These are phyloP conservation scores for Dione juno DNA, from an alignment of 2,888 invertebrate species.

Conservation along the genomic window DNA sequence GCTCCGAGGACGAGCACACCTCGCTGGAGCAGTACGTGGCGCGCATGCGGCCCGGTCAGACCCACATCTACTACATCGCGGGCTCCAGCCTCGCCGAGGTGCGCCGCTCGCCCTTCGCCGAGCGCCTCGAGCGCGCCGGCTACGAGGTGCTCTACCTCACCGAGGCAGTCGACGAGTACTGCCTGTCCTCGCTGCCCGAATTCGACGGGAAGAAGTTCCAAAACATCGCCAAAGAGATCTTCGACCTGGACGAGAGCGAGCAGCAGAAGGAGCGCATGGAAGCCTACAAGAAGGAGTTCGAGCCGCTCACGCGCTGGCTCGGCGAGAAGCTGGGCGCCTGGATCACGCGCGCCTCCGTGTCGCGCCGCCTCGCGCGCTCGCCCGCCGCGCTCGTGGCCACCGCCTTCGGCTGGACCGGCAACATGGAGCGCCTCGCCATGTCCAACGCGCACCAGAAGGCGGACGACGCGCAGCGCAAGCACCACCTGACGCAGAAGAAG, in stretches of 20 bases:
- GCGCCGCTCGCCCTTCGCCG: conserved; percentile 93
- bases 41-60: conserved; percentile 97
- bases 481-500: conserved; percentile 97
- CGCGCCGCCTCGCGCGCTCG: conserved; percentile 94
- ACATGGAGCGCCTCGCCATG: conserved; percentile 98
- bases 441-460: conserved; percentile 98
- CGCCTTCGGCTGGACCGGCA: conserved; percentile 99
- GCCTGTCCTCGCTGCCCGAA: conserved; percentile 97
- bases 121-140: conserved; percentile 95
- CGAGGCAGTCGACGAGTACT: conserved; percentile 99
- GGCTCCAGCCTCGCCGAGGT: conserved; percentile 92
- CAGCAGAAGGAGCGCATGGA: conserved; percentile 89
- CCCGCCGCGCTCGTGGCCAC: conserved; percentile 98
- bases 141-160: conserved; percentile 97
- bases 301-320: conserved; percentile 96
- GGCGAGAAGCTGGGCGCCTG: conserved; percentile 91
- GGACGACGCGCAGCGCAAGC: conserved; percentile 94
- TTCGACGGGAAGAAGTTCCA: conserved; percentile 99
- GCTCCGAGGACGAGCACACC: conserved; percentile 78
- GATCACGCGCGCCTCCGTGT: conserved; percentile 90
- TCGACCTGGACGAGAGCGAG: conserved; percentile 90
- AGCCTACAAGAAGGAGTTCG: conserved; percentile 89
- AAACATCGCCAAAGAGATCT: conserved; percentile 99
- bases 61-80: conserved; percentile 98
- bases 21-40: conserved; percentile 94